Base-by-base conservation (phyloP, 2,797 vertebrate genomes). In the Knipowitschia caucasica region DNA sequence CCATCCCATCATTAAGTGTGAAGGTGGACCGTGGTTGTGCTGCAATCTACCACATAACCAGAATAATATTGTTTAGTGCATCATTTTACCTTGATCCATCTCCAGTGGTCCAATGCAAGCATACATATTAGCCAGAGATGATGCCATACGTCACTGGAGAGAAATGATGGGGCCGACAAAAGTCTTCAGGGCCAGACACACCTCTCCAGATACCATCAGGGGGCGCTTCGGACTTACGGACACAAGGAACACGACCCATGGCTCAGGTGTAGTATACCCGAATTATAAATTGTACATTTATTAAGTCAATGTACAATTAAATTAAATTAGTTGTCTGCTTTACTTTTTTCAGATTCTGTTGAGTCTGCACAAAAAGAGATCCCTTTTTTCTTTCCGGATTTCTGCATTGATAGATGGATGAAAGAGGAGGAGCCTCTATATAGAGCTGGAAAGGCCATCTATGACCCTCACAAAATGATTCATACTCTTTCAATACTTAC, bases 161-260 rank as follows among this genome's bases (percentile, higher is more conserved):
- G 89, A 87, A 0, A 66, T 97, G 62, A 98, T 99, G 95, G 97
- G 96, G 17, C 97, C 96, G 9, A 98, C 97, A 54, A 94, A 92
- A 85, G 96, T 98, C 50, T 98, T 92, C 75, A 89, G 66, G 80
- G 96, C 96, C 18, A 90, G 85, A 57, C 86, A 93, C 69, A 81
- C 78, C 0, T 83, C 91, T 2, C 94, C 95, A 0, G 65, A 81
- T 27, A 90, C 91, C 30, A 91, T 99, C 60, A 91, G 96, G 14
- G 96, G 89, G 29, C 80, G 89, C 43, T 94, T 93, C 0, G 95
- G 97, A 50, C 92, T 99, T 73, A 98, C 95, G 0, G 96, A 98
- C 81, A 99, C 96, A 39, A 90, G 96, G 53, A 98, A 98, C 64
- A 94, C 94, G 2, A 94, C 93, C 11, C 96, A 98, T 0, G 96